Evolutionary conservation across 1,140 invertebrate genomes (phyloP).

Genomic region (Drosophila lacertosa): DNA sequence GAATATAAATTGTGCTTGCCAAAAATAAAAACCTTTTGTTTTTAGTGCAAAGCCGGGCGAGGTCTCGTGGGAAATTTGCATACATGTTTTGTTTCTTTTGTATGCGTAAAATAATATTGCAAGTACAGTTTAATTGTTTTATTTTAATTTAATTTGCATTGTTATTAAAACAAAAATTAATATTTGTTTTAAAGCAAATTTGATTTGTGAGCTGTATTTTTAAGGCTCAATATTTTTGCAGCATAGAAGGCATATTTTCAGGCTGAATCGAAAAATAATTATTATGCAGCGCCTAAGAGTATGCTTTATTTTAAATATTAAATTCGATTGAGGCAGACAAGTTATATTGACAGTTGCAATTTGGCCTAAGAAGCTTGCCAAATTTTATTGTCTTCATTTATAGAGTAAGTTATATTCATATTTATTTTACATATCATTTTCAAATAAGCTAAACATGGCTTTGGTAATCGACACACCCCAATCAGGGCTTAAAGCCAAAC

Average conservation of each 20-base stretch:
- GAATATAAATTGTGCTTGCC: conserved; percentile 29
- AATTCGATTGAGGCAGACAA: no score
- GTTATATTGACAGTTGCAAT: background rate
- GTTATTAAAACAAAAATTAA: background rate
- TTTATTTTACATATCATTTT: background rate
- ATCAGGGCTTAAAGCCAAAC: background rate
- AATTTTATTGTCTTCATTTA: background rate
- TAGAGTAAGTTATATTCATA: background rate
- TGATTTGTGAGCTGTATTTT: background rate
- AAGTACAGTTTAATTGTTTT: background rate
- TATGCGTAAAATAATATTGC: background rate
- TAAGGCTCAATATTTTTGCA: no score
- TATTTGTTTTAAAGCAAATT: background rate
- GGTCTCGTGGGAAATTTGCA: conserved; percentile 52
- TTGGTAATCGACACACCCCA: conserved; percentile 10
- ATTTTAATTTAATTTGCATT: background rate
- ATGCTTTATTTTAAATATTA: background rate
- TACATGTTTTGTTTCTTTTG: conserved; percentile 44
- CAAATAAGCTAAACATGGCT: background rate
- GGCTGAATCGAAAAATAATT: conserved; percentile 12
- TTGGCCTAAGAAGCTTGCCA: background rate
- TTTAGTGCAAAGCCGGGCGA: background rate
- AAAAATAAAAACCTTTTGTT: conserved; percentile 63
- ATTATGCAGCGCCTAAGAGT: conserved; percentile 11
- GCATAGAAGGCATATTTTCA: background rate